Evolutionary conservation across 2,888 invertebrate species (phyloP).

Genomic region (Digitonthophagus gazella): DNA sequence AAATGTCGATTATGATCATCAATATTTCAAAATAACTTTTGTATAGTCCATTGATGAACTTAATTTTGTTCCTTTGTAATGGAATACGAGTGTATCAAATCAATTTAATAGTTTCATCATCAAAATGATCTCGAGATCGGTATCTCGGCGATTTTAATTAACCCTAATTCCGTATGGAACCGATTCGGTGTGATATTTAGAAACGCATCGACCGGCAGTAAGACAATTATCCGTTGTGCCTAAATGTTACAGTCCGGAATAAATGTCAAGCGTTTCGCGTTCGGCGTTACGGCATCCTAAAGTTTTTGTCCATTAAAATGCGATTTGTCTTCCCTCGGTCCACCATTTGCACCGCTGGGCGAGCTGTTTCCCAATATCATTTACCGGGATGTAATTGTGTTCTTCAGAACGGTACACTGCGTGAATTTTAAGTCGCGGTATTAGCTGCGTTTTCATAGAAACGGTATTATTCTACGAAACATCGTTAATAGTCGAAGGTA

Average conservation of each 20-base stretch:
- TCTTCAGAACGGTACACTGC: background rate
- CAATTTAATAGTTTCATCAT: background rate
- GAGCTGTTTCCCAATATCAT: background rate
- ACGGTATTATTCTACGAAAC: background rate
- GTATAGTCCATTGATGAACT: background rate
- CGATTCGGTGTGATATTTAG: background rate
- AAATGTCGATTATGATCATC: no score
- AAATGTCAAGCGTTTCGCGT: background rate
- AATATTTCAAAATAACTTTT: no score
- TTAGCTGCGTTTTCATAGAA: background rate
- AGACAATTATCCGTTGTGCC: background rate
- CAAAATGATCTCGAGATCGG: background rate
- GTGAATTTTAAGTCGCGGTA: background rate
- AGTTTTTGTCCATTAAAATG: background rate
- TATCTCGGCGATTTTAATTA: background rate
- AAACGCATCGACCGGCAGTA: background rate
- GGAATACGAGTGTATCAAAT: background rate
- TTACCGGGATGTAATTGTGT: no score
- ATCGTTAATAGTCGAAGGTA: background rate
- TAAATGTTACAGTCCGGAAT: background rate
- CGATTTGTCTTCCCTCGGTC: background rate
- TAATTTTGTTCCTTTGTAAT: background rate
- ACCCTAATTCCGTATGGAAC: background rate
- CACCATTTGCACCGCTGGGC: no score
- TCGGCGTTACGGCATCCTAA: background rate